Conservation (phyloP, 2,113 vertebrate species). For the Thamnaconus septentrionalis region DNA sequence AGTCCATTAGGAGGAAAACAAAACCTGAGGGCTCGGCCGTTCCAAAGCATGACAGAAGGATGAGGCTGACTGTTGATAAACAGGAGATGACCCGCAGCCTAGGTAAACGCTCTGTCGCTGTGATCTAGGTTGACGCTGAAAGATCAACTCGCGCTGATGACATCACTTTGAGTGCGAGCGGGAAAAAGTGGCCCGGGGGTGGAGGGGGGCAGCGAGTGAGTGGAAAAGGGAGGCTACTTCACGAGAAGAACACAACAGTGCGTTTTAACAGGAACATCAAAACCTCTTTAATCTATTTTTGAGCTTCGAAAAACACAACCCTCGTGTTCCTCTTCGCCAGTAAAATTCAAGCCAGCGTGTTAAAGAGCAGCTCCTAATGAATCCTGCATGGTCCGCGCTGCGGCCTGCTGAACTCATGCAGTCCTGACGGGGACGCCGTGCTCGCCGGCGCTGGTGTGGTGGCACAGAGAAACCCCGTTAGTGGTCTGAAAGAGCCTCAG, state of each 20-base stretch:
- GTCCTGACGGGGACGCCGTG: constrained; percentile 26
- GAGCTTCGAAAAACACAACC: constrained; percentile 20
- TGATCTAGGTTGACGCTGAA: too few relatives aligned
- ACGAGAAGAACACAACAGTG: constrained; percentile 13
- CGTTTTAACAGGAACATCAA: background rate
- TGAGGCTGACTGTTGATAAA: too few relatives aligned
- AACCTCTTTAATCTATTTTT: constrained; percentile 13
- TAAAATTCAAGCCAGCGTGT: constrained; percentile 6
- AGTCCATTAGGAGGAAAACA: constrained; percentile 18
- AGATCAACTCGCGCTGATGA: constrained; percentile 6
- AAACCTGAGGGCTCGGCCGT: too few relatives aligned
- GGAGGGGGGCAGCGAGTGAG: background rate
- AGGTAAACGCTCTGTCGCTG: too few relatives aligned
- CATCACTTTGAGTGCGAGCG: constrained; percentile 9
- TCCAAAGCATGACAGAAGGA: too few relatives aligned
- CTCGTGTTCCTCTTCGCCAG: constrained; percentile 4
- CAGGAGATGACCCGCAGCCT: too few relatives aligned
- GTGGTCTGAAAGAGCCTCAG: constrained; percentile 80
- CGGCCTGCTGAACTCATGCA: constrained; percentile 35
- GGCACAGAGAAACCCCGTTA: constrained; percentile 46
- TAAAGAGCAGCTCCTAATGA: constrained; percentile 28
- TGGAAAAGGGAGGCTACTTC: background rate
- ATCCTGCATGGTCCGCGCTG: constrained; percentile 30
- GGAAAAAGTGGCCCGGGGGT: constrained; percentile 9
- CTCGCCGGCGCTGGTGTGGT: constrained; percentile 40